A percentile compares a stretch with the other conserved stretches of the same genome.
phyloP scores from a whole-genome alignment of 2,113 vertebrate species.

The Oreochromis aureus region DNA sequence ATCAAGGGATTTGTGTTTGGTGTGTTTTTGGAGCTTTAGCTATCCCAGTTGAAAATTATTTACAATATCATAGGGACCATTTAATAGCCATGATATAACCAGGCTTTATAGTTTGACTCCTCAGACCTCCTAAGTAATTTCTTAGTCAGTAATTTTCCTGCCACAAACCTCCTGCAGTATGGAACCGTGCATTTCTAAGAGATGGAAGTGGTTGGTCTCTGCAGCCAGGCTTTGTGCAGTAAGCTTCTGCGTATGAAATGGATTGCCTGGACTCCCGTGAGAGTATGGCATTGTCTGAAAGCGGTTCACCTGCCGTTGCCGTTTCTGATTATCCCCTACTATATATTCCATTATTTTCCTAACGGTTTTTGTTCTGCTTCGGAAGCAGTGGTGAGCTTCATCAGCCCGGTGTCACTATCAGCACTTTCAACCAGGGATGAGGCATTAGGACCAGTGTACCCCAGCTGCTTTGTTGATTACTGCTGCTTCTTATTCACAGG shows the following conservation, averaged over 20 bases:
- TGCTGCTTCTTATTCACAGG: conserved; percentile 29
- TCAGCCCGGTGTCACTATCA: conserved; percentile 47
- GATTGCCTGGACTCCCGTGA: background rate
- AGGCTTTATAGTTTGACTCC: background rate
- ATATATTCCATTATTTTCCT: conserved; percentile 23
- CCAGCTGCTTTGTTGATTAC: conserved; percentile 15
- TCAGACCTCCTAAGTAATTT: background rate
- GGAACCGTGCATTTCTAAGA: background rate
- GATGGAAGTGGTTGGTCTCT: background rate
- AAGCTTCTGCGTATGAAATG: conserved; percentile 14
- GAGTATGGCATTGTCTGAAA: background rate
- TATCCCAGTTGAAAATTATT: background rate
- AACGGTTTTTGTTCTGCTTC: conserved; percentile 1
- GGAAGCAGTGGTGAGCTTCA: background rate
- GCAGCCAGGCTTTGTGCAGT: background rate
- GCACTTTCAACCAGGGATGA: conserved; percentile 31
- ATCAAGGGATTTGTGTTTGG: background rate
- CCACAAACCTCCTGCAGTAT: background rate
- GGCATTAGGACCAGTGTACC: conserved; percentile 13
- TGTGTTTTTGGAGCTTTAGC: background rate
- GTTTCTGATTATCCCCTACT: conserved; percentile 10
- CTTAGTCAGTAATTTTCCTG: background rate
- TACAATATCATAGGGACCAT: background rate
- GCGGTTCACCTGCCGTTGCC: conserved; percentile 30
- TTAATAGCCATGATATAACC: background rate